Evolutionary conservation across 2,113 vertebrate genomes (phyloP).

Genomic region (Bubo scandiacus): DNA sequence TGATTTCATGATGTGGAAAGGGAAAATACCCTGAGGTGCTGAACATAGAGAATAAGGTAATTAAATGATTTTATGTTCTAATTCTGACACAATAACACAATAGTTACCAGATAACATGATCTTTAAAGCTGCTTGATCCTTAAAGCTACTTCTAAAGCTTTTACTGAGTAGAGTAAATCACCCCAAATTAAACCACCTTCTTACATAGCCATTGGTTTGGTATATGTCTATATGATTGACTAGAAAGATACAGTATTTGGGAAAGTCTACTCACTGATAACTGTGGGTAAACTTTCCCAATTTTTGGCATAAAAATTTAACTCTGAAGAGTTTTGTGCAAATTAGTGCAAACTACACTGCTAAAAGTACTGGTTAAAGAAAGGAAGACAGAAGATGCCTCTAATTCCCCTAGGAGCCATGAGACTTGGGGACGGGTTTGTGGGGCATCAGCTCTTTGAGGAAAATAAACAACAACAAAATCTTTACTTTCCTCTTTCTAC

Average conservation of each 20-base stretch:
- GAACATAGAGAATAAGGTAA: neutral
- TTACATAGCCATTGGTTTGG: neutral
- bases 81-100: slow-evolving; percentile 23
- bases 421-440: neutral
- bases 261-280: neutral
- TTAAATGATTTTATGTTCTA: slow-evolving; percentile 37
- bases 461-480: no score
- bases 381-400: neutral
- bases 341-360: neutral
- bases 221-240: neutral
- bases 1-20: neutral
- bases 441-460: neutral
- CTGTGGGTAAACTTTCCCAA: neutral
- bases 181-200: neutral
- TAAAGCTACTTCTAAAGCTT: slow-evolving; percentile 32
- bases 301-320: neutral
- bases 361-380: neutral
- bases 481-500: neutral
- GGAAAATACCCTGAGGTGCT: neutral
- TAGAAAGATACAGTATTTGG: neutral
- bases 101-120: neutral
- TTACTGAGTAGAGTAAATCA: slow-evolving; percentile 11
- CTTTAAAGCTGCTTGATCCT: slow-evolving; percentile 44
- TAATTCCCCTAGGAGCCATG: fast-evolving
- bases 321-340: neutral